Base-by-base conservation (phyloP, 1,140 invertebrate genomes). In the Diachasmimorpha longicaudata region DNA sequence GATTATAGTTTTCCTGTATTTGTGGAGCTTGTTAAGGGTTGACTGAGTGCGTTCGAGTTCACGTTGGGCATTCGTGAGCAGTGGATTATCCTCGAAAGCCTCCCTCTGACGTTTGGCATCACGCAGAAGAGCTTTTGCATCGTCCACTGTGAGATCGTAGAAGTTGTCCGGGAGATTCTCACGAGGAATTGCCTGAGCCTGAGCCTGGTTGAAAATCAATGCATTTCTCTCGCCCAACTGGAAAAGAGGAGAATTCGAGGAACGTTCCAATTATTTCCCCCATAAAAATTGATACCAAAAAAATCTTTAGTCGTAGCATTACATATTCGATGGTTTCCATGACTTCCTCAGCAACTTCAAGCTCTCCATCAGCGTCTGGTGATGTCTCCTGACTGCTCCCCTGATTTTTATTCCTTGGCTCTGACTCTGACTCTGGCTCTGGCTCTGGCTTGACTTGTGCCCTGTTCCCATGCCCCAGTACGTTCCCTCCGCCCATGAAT, bases 111-210 rank as follows among this genome's bases (percentile, higher is more conserved):
- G 91, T 84, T 93, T 92, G 21, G 95, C 89, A 81, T 96, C 94
- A 55, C 91, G 88, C 36, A 95, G 88, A 14, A 97, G 88, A 83
- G 90, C 90, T 80, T 91, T 92, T 0, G 96, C 91, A 89, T 97
- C 96, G 73, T 93, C 91, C 21, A 95, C 89, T 21, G 94, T 95
- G 16, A 96, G 83, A 76, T 96, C 94, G 88, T 94, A 97, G 83
- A 97, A 97, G 78, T 93, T 93, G 86, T 97, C 95, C 14, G 94
- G 92, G 37, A 95, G 83, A 74, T 95, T 93, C 74, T 93, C 90
- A 70, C 79, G 81, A 0, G 89, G 84, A 70, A 91, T 84, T 42
- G 90, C 88, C 84, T 90, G 85, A 6, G 89, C 85, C 1, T 85
- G 88, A 78, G 92, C 92, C 77, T 92, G 90, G 67, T 93, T 92